Conservation (phyloP, 2,113 vertebrate genomes). For the Phocoena phocoena region DNA sequence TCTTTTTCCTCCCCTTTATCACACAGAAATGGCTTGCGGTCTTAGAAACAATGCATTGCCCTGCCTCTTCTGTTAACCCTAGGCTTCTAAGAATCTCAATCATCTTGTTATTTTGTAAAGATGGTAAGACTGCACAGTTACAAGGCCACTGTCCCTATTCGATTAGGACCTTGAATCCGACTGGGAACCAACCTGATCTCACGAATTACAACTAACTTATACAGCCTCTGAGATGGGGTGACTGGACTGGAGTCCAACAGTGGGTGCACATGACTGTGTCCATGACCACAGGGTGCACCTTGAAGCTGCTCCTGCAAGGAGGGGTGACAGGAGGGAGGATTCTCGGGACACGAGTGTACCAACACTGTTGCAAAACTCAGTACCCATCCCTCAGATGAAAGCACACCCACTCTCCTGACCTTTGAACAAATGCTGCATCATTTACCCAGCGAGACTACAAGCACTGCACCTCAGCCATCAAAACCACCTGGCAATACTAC, state of each 20-base stretch:
- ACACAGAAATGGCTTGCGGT: background rate
- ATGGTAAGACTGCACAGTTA: background rate
- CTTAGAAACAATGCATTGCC: background rate
- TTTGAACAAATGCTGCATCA: background rate
- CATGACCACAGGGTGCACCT: background rate
- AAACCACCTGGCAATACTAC: accelerated
- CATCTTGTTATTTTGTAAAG: background rate
- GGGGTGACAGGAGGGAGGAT: background rate
- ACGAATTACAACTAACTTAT: background rate
- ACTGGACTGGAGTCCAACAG: background rate
- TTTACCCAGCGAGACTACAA: background rate
- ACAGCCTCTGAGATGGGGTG: background rate
- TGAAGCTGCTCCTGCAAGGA: background rate
- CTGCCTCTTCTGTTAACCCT: constrained; percentile 17
- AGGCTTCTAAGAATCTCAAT: background rate
- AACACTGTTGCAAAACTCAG: background rate
- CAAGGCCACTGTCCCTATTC: background rate
- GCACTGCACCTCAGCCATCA: background rate
- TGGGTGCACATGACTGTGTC: background rate
- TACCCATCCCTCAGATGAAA: background rate
- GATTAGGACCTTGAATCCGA: background rate
- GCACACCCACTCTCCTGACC: accelerated
- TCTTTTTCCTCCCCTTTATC: constrained; percentile 9
- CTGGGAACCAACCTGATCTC: background rate
- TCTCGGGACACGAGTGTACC: background rate